Conservation (phyloP, 2,113 vertebrate species). For the Cairina moschata region DNA sequence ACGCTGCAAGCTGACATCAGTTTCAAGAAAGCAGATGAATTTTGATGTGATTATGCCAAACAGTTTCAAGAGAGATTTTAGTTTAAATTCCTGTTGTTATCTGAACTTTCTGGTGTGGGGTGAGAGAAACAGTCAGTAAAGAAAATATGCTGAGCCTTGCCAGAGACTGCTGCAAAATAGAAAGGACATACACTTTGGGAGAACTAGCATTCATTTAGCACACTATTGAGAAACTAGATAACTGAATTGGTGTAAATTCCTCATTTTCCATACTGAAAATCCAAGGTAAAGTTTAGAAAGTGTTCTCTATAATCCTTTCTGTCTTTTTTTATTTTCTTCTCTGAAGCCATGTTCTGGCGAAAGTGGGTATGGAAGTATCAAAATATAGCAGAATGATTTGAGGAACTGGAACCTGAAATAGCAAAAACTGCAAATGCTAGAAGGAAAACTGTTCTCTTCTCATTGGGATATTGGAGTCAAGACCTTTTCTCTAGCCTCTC, state of each 20-base stretch:
- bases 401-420: not conserved
- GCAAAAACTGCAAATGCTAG: not conserved
- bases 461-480: not conserved
- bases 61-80: not conserved
- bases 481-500: not conserved
- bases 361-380: not conserved
- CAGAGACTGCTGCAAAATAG: not conserved
- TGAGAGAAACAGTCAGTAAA: not conserved
- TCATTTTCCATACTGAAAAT: not conserved
- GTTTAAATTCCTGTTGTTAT: not conserved
- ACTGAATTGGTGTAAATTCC: not conserved
- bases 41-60: not conserved
- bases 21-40: not conserved
- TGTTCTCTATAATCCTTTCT: not conserved
- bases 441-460: not conserved
- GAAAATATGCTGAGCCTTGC: not conserved
- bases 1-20: not conserved
- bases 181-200: not conserved
- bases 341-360: not conserved
- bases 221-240: not conserved
- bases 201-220: not conserved
- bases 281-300: not conserved
- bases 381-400: not conserved
- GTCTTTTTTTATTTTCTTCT: not conserved
- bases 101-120: not conserved